Percentiles rank a stretch among this genome's conserved stretches.
These are phyloP conservation scores for Caenorhabditis sp. DNA, from an alignment of 2,888 invertebrate genomes.

Conservation along the genomic window DNA sequence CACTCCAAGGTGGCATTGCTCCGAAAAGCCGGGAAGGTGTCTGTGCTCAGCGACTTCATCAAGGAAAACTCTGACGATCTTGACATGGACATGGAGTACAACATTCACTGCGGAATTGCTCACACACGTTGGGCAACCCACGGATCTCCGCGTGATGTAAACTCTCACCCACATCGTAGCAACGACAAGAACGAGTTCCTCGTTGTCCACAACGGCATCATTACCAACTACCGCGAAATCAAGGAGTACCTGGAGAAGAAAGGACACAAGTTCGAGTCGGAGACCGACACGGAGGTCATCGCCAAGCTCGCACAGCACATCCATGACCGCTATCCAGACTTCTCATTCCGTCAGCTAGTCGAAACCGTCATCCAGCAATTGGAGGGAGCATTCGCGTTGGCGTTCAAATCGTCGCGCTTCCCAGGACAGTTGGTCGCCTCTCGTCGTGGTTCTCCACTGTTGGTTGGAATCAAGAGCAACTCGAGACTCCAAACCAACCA, in stretches of 20 bases:
- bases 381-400: constrained; percentile 99
- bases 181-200: constrained; percentile 84
- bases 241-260: constrained; percentile 94
- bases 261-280: constrained; percentile 95
- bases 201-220: constrained; percentile 88
- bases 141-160: constrained; percentile 94
- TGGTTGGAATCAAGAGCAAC: constrained; percentile 98
- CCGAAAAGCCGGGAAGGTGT: constrained; percentile 81
- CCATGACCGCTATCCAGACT: constrained; percentile 91
- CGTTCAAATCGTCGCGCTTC: constrained; percentile 96
- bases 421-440: constrained; percentile 98
- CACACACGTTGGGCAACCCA: constrained; percentile 99
- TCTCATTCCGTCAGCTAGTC: constrained; percentile 95
- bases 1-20: constrained; percentile 74
- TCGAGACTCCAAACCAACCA: constrained; percentile 94
- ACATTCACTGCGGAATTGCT: constrained; percentile 96
- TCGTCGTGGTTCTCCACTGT: constrained; percentile 90
- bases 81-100: constrained; percentile 88
- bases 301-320: constrained; percentile 96
- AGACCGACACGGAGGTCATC: constrained; percentile 99
- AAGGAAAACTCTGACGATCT: constrained; percentile 83
- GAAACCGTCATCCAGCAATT: constrained; percentile 97
- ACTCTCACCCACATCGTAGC: constrained; percentile 98
- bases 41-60: constrained; percentile 71
- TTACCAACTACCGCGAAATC: constrained; percentile 98